A percentile compares a stretch with the other conserved stretches of the same genome.
Conservation (phyloP, 2,888 invertebrate genomes). For the Coelopa pilipes region DNA sequence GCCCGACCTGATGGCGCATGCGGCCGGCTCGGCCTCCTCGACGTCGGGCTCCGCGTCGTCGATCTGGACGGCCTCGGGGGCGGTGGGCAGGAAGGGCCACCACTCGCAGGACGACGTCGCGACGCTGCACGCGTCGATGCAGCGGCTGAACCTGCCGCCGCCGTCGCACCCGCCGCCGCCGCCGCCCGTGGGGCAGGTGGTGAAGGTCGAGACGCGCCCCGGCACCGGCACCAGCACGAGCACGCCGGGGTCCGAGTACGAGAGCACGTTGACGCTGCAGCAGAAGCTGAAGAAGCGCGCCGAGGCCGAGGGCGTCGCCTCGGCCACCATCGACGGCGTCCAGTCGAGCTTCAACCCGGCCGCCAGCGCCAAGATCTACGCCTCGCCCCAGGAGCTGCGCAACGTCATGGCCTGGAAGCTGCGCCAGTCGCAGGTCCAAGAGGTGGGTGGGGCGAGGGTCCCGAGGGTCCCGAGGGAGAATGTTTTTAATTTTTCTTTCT, state of each 20-base stretch:
- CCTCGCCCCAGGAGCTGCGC: conserved; percentile 86
- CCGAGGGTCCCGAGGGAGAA: too few species aligned
- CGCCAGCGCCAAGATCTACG: conserved; percentile 86
- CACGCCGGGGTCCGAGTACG: conserved; percentile 68
- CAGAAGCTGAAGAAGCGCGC: conserved; percentile 63
- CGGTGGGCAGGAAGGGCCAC: conserved; percentile 68
- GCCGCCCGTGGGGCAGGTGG: conserved; percentile 77
- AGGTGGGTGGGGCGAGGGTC: conserved; percentile 51
- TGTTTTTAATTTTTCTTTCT: too few species aligned
- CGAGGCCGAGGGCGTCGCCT: conserved; percentile 59
- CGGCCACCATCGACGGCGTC: conserved; percentile 67
- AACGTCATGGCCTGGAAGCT: conserved; percentile 72
- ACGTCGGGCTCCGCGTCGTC: conserved; percentile 64
- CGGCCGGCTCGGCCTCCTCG: conserved; percentile 55
- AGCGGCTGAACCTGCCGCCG: conserved; percentile 74
- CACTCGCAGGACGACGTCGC: conserved; percentile 79
- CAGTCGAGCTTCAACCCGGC: conserved; percentile 92
- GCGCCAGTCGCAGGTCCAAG: conserved; percentile 69
- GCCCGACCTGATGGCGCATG: conserved; percentile 77
- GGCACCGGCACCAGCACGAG: conserved; percentile 67
- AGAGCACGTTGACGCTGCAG: conserved; percentile 65
- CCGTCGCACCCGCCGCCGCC: conserved; percentile 86
- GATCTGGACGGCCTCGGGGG: conserved; percentile 60
- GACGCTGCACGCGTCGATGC: conserved; percentile 66
- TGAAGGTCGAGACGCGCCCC: conserved; percentile 74